Evolutionary conservation across 1,140 invertebrate species (phyloP).

Genomic region (Drosophila athabasca): DNA sequence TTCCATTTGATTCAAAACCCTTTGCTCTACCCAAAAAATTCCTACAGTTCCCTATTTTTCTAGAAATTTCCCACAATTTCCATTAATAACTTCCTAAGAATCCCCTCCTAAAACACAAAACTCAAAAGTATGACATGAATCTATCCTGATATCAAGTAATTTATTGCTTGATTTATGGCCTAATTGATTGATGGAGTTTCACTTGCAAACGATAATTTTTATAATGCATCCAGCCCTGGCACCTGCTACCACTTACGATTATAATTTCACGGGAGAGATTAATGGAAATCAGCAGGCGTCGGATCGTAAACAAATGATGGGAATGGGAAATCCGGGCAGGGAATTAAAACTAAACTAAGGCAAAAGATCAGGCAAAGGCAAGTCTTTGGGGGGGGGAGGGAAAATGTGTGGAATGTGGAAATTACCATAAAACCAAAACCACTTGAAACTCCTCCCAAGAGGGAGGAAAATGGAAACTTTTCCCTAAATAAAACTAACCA

Average conservation of each 20-base stretch:
- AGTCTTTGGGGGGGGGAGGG: too few relatives aligned
- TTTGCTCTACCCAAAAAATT: too few relatives aligned
- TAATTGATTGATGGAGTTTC: conserved; percentile 71
- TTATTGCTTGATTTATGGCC: conserved; percentile 71
- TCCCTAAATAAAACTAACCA: too few relatives aligned
- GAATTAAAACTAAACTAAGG: conserved; percentile 5
- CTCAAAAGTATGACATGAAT: conserved; percentile 45
- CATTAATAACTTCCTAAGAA: too few relatives aligned
- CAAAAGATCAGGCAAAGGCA: too few relatives aligned
- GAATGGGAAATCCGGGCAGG: neutral
- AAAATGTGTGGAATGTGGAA: too few relatives aligned
- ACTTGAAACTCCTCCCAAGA: too few relatives aligned
- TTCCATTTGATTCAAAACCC: too few relatives aligned
- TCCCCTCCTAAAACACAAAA: too few relatives aligned
- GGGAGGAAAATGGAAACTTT: neutral
- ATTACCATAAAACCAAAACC: too few relatives aligned
- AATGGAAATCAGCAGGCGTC: conserved; percentile 50
- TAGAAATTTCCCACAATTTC: conserved; percentile 1
- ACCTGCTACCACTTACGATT: conserved; percentile 58
- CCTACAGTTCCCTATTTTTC: too few relatives aligned
- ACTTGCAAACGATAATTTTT: conserved; percentile 62
- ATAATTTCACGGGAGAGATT: conserved; percentile 47
- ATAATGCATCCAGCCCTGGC: conserved; percentile 18
- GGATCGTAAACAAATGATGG: conserved; percentile 55
- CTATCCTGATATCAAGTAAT: conserved; percentile 69